phyloP scores from a whole-genome alignment of 2,888 invertebrate species.

The Onchidella celtica region DNA sequence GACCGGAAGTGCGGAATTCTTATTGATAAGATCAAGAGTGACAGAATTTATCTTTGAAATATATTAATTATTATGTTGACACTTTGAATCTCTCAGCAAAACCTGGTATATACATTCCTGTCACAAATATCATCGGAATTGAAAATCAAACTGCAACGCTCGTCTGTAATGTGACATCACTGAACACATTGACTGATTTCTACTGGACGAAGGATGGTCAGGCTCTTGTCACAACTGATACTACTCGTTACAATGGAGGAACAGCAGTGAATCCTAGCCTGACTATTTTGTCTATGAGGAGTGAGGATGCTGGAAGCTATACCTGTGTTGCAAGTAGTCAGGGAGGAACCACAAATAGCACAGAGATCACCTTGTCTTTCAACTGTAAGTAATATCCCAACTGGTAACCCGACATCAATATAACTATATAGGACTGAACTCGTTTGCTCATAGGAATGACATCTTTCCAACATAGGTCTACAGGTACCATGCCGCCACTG shows the following conservation, averaged over 20 bases:
- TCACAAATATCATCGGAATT: not conserved
- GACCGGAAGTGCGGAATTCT: too few species aligned
- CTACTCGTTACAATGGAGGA: not conserved
- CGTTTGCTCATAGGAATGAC: too few species aligned
- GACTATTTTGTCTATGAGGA: not conserved
- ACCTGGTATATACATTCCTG: not conserved
- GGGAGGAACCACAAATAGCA: not conserved
- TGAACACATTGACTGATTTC: not conserved
- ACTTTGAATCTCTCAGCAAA: not conserved
- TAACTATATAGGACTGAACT: too few species aligned
- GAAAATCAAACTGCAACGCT: not conserved
- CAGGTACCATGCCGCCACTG: too few species aligned
- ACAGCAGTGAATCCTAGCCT: not conserved
- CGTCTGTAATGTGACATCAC: conserved; percentile 12
- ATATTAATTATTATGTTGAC: too few species aligned
- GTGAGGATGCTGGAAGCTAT: conserved; percentile 19
- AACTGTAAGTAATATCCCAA: conserved; percentile 23
- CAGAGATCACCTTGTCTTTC: conserved; percentile 14
- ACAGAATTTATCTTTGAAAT: too few species aligned
- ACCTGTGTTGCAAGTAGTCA: conserved; percentile 1
- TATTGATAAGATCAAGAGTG: too few species aligned
- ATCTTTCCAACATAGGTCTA: too few species aligned
- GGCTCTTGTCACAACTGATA: not conserved
- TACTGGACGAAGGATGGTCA: conserved; percentile 36
- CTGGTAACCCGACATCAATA: too few species aligned